Evolutionary conservation across 1,140 invertebrate genomes (phyloP).

Genomic region (Musca vetustissima): DNA sequence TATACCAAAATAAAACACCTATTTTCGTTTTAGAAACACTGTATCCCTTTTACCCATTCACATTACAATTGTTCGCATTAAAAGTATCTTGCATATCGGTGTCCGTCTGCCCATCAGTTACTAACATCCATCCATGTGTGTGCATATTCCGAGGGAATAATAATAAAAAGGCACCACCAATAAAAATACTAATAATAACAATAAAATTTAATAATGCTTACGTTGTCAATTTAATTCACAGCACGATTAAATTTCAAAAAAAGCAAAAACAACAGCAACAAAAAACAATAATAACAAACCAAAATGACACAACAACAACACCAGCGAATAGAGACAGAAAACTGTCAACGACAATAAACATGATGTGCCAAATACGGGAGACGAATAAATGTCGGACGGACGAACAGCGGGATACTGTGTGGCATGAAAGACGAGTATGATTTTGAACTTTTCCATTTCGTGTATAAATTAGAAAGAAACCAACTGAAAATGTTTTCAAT

Average conservation of each 20-base stretch:
- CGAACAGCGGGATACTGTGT: too few relatives aligned
- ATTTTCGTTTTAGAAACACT: too few relatives aligned
- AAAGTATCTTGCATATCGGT: too few relatives aligned
- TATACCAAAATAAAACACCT: too few relatives aligned
- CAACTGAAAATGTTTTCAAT: not conserved
- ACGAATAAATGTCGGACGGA: not conserved
- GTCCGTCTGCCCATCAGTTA: too few relatives aligned
- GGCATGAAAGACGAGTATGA: not conserved
- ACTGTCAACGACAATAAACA: slow-evolving; percentile 15
- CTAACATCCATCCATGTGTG: too few relatives aligned
- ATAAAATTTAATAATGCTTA: slow-evolving; percentile 23
- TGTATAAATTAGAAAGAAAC: slow-evolving; percentile 15
- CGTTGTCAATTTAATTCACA: slow-evolving; percentile 24
- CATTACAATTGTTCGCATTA: too few relatives aligned
- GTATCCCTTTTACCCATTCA: too few relatives aligned
- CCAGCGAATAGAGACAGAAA: too few relatives aligned
- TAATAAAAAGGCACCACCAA: slow-evolving; percentile 6
- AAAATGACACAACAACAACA: too few relatives aligned
- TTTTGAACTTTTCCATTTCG: slow-evolving; percentile 15
- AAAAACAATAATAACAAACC: slow-evolving; percentile 1
- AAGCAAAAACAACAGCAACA: not conserved
- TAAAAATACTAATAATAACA: slow-evolving; percentile 12
- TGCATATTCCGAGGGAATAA: not conserved
- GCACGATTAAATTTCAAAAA: slow-evolving; percentile 22
- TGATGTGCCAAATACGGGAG: slow-evolving; percentile 17